Percentiles rank a stretch among this genome's conserved stretches.
These are phyloP conservation scores for Drosophila lacertosa DNA, from an alignment of 1,140 invertebrate species.

Conservation along the genomic window DNA sequence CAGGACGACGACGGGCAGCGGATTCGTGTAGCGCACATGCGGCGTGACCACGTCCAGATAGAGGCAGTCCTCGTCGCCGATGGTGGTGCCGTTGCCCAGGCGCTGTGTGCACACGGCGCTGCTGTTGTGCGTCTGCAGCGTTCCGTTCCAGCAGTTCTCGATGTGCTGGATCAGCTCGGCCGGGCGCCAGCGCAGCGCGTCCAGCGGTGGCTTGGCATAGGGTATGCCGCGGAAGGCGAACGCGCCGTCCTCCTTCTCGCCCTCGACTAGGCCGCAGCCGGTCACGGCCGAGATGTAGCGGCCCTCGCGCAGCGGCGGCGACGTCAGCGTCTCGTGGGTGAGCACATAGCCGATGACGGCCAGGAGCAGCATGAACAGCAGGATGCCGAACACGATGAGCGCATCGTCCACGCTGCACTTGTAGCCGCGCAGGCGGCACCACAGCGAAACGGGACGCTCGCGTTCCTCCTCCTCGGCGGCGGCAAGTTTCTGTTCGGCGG, in stretches of 20 bases:
- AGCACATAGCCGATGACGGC: conserved; percentile 87
- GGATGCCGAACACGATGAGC: conserved; percentile 84
- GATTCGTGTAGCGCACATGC: conserved; percentile 89
- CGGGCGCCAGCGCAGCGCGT: conserved; percentile 88
- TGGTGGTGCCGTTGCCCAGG: conserved; percentile 86
- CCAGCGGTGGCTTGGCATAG: conserved; percentile 91
- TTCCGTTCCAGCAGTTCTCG: conserved; percentile 92
- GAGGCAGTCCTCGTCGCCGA: conserved; percentile 91
- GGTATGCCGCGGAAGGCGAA: conserved; percentile 94
- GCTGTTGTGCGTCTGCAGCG: conserved; percentile 88
- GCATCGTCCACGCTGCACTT: conserved; percentile 85
- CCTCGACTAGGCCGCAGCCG: conserved; percentile 91
- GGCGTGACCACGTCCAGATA: conserved; percentile 92
- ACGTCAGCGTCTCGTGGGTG: conserved; percentile 85
- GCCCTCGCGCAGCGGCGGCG: conserved; percentile 87
- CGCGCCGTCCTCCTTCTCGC: conserved; percentile 89
- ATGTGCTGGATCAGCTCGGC: conserved; percentile 88
- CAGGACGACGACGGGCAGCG: conserved; percentile 91
- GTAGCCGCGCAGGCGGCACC: conserved; percentile 71
- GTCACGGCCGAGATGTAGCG: conserved; percentile 89
- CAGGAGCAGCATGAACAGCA: conserved; percentile 87
- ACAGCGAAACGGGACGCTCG: conserved; percentile 62
- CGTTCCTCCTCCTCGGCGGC: conserved; percentile 80
- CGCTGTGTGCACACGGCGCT: conserved; percentile 88
- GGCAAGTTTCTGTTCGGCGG: conserved; percentile 62